phyloP scores from a whole-genome alignment of 2,113 vertebrate species.

The Jaculus jaculus region DNA sequence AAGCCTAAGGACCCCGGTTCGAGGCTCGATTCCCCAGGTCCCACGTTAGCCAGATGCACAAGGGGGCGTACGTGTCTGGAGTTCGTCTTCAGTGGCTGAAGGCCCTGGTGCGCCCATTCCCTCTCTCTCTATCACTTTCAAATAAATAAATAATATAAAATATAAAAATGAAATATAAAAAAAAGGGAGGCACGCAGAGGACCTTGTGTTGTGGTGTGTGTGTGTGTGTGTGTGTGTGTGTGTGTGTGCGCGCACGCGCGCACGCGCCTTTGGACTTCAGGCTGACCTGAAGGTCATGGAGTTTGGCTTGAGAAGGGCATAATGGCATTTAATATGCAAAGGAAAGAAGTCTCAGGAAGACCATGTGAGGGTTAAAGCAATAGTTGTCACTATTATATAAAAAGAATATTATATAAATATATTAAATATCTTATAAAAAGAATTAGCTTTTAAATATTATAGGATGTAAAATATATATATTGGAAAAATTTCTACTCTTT shows the following conservation, averaged over 20 bases:
- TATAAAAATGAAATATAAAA: no score
- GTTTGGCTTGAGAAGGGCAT: conserved; percentile 29
- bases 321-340: conserved; percentile 31
- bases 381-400: no score
- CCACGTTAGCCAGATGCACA: no score
- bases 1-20: no score
- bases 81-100: no score
- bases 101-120: no score
- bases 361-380: not conserved
- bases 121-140: no score
- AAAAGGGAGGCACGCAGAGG: not conserved
- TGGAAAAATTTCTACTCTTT: not conserved
- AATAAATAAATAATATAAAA: no score
- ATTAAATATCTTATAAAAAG: no score
- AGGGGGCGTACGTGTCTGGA: no score
- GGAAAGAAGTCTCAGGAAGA: not conserved
- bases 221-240: not conserved
- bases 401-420: not conserved
- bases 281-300: not conserved
- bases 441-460: not conserved
- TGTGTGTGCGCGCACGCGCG: no score
- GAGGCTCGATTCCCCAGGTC: no score
- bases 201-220: not conserved
- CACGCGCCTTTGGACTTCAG: conserved; percentile 3
- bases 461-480: not conserved